Conservation (phyloP, 2,888 invertebrate genomes). For the Abscondita cerata region DNA sequence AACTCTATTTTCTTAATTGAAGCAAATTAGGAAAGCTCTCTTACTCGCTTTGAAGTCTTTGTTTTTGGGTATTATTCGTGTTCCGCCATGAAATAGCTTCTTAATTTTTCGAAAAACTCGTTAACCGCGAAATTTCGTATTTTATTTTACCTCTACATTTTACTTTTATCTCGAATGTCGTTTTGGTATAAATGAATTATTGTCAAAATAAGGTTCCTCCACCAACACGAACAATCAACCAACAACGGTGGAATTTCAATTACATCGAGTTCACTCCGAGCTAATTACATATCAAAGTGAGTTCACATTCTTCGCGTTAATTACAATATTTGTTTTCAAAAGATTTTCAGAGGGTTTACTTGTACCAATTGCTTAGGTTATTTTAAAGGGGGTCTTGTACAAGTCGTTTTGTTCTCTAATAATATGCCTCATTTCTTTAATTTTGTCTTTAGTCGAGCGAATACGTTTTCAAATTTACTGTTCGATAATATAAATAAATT, state of each 20-base stretch:
- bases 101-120: conserved; percentile 56
- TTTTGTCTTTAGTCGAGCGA: conserved; percentile 32
- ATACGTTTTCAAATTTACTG: conserved; percentile 35
- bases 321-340: conserved; percentile 55
- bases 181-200: no score
- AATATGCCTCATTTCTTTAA: conserved; percentile 47
- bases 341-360: conserved; percentile 41
- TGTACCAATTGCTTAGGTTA: conserved; percentile 25
- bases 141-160: conserved; percentile 47
- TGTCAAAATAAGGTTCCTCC: no score
- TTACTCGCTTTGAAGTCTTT: conserved; percentile 53
- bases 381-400: not conserved
- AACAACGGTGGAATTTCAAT: conserved; percentile 50
- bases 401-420: conserved; percentile 27
- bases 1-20: conserved; percentile 57
- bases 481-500: conserved; percentile 27
- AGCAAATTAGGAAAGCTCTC: conserved; percentile 53
- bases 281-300: conserved; percentile 55
- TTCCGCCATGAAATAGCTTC: conserved; percentile 56
- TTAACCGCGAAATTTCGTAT: conserved; percentile 57
- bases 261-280: conserved; percentile 50
- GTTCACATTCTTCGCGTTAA: conserved; percentile 54
- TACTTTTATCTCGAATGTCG: conserved; percentile 41
- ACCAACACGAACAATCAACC: no score
- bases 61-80: conserved; percentile 52